Conservation (phyloP, 92 coral and sea anemone species). For the Phymanthus crucifer region DNA sequence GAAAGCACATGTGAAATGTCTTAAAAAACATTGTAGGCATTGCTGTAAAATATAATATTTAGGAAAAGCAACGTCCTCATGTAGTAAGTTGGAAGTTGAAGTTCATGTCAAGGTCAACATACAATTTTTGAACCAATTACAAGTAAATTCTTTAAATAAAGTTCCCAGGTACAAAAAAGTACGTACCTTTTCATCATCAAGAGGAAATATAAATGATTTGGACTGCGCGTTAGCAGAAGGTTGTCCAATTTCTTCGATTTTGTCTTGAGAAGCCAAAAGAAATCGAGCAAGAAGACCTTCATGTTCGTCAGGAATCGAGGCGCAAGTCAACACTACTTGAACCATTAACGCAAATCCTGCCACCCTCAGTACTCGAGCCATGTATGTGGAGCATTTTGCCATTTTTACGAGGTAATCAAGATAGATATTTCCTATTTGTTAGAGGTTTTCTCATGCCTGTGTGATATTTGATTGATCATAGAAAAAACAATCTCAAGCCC, state of each 20-base stretch:
- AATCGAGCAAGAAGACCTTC: conserved; percentile 74
- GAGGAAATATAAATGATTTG: conserved; percentile 72
- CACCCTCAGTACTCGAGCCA: conserved; percentile 51
- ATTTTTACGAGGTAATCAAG: conserved; percentile 25
- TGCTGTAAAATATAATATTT: too few relatives aligned
- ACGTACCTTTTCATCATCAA: conserved; percentile 70
- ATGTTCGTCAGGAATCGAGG: conserved; percentile 72
- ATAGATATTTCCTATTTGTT: not conserved
- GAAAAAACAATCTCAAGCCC: not conserved
- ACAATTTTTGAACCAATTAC: not conserved
- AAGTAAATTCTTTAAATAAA: not conserved
- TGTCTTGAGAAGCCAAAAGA: conserved; percentile 54
- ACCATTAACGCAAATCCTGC: conserved; percentile 60
- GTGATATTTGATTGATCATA: not conserved
- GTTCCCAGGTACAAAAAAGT: not conserved
- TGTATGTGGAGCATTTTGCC: conserved; percentile 53
- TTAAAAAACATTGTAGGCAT: not conserved
- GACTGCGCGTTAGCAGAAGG: conserved; percentile 41
- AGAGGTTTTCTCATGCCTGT: conserved; percentile 4
- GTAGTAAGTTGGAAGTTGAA: too few relatives aligned
- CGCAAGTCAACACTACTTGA: conserved; percentile 71
- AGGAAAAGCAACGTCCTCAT: too few relatives aligned
- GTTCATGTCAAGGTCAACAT: not conserved
- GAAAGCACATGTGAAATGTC: not conserved
- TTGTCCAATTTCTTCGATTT: conserved; percentile 21